phyloP scores from a whole-genome alignment of 2,888 invertebrate genomes.

The Onthophagus sagittarius region DNA sequence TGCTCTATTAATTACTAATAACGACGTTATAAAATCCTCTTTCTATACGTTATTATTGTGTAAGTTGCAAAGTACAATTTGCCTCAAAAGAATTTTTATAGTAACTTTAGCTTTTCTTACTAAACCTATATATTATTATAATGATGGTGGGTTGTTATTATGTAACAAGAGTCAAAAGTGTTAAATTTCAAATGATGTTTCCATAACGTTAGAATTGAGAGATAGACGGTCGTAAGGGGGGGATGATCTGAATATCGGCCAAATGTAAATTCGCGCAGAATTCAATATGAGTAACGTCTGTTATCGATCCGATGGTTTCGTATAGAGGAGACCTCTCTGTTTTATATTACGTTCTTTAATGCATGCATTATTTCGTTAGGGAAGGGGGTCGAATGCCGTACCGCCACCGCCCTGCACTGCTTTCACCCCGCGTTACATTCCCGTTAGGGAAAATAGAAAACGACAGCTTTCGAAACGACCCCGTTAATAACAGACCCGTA shows the following conservation, averaged over 20 bases:
- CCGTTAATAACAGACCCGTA: neutral
- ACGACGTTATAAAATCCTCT: no score
- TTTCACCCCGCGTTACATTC: neutral
- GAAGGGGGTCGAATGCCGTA: conserved; percentile 1
- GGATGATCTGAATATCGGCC: conserved; percentile 9
- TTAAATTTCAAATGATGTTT: conserved; percentile 6
- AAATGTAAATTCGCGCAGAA: conserved; percentile 11
- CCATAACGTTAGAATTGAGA: neutral
- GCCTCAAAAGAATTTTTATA: no score
- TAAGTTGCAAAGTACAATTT: no score
- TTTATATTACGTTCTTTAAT: conserved; percentile 14
- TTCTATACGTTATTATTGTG: no score
- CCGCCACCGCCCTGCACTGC: neutral
- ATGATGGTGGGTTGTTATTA: no score
- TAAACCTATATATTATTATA: no score
- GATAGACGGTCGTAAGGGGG: neutral
- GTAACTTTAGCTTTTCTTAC: no score
- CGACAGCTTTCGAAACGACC: neutral
- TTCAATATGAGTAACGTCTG: conserved; percentile 13
- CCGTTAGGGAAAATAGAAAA: neutral
- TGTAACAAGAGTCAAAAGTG: neutral
- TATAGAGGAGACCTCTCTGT: conserved; percentile 1
- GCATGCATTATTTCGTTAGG: conserved; percentile 10
- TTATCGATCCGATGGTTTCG: conserved; percentile 3
- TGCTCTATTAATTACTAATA: no score